Percentiles rank a stretch among this genome's conserved stretches.
Conservation (phyloP, 35 echinoderm and acorn worm species). For the Patiria miniata region DNA sequence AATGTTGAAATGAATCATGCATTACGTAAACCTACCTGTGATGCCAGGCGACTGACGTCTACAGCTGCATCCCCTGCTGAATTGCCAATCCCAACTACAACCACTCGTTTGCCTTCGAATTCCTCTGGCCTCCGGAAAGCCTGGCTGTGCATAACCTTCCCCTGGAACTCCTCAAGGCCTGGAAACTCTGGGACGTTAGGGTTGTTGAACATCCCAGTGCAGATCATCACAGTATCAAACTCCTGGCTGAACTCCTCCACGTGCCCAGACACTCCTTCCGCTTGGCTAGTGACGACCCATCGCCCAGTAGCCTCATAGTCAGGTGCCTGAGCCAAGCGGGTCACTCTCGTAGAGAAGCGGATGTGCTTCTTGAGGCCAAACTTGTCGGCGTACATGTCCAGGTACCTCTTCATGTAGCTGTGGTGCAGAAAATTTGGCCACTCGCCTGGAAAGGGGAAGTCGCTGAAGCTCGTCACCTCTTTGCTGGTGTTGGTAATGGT, state of each 20-base stretch:
- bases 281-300: conserved; percentile 65
- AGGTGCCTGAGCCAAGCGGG: conserved; percentile 35
- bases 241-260: conserved; percentile 38
- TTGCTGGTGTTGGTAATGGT: conserved; percentile 79
- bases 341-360: conserved; percentile 57
- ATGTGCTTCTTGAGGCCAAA: conserved; percentile 68
- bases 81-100: conserved; percentile 74
- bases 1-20: too few species aligned
- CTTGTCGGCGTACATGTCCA: conserved; percentile 72
- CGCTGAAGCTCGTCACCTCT: conserved; percentile 77
- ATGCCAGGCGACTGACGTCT: conserved; percentile 63
- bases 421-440: conserved; percentile 60
- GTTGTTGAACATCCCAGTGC: conserved; percentile 72
- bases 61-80: conserved; percentile 84
- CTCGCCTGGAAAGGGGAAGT: conserved; percentile 84
- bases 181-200: conserved; percentile 48
- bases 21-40: conserved; percentile 32
- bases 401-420: conserved; percentile 43
- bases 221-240: conserved; percentile 81
- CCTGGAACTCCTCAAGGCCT: conserved; percentile 74
- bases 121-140: conserved; percentile 42
- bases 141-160: conserved; percentile 68
- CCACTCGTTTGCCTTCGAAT: conserved; percentile 55
- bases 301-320: conserved; percentile 65
- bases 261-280: neutral